phyloP scores from a whole-genome alignment of 2,797 vertebrate species.

The Platalea minor region DNA sequence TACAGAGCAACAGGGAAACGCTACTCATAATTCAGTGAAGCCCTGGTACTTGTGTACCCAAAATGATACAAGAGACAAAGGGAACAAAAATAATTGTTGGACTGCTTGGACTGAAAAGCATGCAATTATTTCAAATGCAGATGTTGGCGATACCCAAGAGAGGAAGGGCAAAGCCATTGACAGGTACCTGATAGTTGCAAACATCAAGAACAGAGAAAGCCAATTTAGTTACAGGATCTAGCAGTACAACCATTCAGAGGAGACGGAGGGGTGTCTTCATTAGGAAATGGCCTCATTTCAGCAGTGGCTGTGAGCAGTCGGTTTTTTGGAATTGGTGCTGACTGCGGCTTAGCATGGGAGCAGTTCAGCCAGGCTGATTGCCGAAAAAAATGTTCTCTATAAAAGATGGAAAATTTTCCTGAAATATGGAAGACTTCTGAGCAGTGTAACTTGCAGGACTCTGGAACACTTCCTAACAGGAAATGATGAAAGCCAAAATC shows the following conservation, averaged over 20 bases:
- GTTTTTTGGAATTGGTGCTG: neutral
- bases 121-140: neutral
- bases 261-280: neutral
- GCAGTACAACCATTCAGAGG: neutral
- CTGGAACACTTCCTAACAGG: slow-evolving; percentile 56
- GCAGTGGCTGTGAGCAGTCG: neutral
- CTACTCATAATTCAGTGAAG: neutral
- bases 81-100: neutral
- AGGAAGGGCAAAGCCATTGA: neutral
- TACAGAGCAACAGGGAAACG: neutral
- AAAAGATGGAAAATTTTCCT: slow-evolving; percentile 30
- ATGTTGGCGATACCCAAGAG: neutral
- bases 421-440: slow-evolving; percentile 41
- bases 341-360: neutral
- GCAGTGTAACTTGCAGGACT: slow-evolving; percentile 18
- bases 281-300: neutral
- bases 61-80: neutral
- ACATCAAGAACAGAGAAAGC: neutral
- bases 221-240: neutral
- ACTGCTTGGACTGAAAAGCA: neutral
- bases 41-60: neutral
- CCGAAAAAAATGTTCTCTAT: neutral
- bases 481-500: slow-evolving; percentile 51
- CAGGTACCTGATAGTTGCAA: neutral
- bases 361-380: neutral